Evolutionary conservation across 2,888 invertebrate species (phyloP).

Genomic region (Aplocera efformata): DNA sequence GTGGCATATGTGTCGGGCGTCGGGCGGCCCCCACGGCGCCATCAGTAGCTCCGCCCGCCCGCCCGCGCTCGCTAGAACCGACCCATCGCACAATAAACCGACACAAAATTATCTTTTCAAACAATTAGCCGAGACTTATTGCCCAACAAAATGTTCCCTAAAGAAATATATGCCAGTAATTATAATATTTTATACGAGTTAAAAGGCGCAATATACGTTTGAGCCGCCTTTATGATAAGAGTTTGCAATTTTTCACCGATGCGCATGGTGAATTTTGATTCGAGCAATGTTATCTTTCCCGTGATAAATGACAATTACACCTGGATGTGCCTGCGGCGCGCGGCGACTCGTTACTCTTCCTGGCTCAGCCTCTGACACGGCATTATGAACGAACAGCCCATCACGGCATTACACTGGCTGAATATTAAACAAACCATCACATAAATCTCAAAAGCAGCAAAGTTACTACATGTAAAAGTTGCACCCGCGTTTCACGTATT

Average conservation of each 20-base stretch:
- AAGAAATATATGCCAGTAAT: slow-evolving; percentile 43
- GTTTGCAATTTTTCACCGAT: slow-evolving; percentile 31
- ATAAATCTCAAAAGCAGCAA: slow-evolving; percentile 16
- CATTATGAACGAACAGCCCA: slow-evolving; percentile 30
- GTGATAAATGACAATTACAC: slow-evolving; percentile 40
- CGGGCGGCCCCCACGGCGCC: slow-evolving; percentile 38
- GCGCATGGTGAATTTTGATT: slow-evolving; percentile 34
- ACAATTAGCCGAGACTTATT: slow-evolving; percentile 68
- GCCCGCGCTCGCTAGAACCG: slow-evolving; percentile 40
- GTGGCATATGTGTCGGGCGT: slow-evolving; percentile 56
- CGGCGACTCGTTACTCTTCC: slow-evolving; percentile 31
- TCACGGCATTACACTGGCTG: slow-evolving; percentile 28
- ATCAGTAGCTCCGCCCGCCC: slow-evolving; percentile 58
- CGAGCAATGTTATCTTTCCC: slow-evolving; percentile 37
- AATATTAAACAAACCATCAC: slow-evolving; percentile 28
- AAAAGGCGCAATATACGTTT: slow-evolving; percentile 28
- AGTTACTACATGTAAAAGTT: slow-evolving; percentile 7
- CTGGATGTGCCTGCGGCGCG: slow-evolving; percentile 29
- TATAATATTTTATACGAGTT: slow-evolving; percentile 41
- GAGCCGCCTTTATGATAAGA: slow-evolving; percentile 28
- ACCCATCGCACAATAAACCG: slow-evolving; percentile 62
- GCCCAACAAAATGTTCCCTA: slow-evolving; percentile 44
- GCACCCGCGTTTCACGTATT: not conserved
- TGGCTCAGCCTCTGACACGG: slow-evolving; percentile 28
- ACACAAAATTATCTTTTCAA: slow-evolving; percentile 71